phyloP scores from a whole-genome alignment of 2,113 vertebrate species.

The Podilymbus podiceps region DNA sequence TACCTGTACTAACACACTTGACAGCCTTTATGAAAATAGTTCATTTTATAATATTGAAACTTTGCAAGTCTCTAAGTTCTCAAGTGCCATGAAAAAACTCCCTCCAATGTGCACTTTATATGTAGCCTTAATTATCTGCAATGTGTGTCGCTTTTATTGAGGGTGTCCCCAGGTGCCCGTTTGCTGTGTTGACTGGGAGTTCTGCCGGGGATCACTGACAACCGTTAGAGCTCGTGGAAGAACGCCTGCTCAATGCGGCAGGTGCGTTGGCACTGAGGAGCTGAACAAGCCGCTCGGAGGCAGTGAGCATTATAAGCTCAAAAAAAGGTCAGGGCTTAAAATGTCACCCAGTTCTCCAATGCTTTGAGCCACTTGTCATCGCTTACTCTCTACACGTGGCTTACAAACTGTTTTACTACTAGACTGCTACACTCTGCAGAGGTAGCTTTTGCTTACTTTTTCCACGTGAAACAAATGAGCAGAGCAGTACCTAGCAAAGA shows the following conservation, averaged over 20 bases:
- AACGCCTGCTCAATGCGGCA: neutral
- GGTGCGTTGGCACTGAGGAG: neutral
- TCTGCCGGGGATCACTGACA: neutral
- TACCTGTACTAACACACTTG: neutral
- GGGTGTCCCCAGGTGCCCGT: neutral
- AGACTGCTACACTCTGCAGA: neutral
- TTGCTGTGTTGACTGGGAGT: neutral
- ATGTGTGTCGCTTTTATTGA: neutral
- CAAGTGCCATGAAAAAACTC: neutral
- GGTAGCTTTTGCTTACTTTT: neutral
- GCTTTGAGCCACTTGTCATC: neutral
- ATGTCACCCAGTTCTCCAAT: neutral
- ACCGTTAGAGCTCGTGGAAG: neutral
- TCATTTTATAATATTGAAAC: neutral
- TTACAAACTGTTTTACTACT: neutral
- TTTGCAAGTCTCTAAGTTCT: neutral
- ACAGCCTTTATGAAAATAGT: neutral
- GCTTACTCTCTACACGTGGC: neutral
- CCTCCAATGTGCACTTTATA: neutral
- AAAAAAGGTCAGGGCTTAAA: neutral
- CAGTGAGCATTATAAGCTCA: neutral
- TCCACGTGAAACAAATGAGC: neutral
- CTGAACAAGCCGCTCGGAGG: neutral
- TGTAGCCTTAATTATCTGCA: neutral
- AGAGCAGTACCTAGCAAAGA: neutral